Evolutionary conservation across 64 coral and sea anemone species (phyloP).

Genomic region (Dendrophyllia cribrosa): DNA sequence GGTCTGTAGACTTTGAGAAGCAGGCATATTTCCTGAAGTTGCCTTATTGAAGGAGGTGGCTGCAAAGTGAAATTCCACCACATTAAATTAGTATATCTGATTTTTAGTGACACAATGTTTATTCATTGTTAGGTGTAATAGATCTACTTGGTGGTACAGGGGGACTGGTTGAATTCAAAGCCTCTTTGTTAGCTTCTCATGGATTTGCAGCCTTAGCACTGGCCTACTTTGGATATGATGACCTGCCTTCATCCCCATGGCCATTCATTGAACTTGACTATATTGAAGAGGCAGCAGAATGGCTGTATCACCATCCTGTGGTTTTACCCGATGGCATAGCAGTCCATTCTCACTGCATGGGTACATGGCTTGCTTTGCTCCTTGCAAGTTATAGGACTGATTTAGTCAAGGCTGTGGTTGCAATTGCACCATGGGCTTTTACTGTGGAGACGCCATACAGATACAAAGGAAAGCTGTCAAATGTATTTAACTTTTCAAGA

Average conservation of each 20-base stretch:
- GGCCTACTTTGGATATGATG: slow-evolving; percentile 60
- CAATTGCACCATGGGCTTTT: slow-evolving; percentile 32
- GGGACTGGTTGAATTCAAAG: not conserved
- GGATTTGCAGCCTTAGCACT: not conserved
- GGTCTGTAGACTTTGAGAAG: no score
- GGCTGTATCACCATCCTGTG: not conserved
- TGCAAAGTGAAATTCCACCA: not conserved
- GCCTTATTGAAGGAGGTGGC: no score
- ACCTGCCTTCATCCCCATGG: slow-evolving; percentile 25
- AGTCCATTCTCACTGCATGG: no score
- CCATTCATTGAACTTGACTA: slow-evolving; percentile 48
- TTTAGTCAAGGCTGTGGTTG: slow-evolving; percentile 44
- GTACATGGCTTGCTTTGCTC: no score
- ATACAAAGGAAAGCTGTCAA: slow-evolving; percentile 19
- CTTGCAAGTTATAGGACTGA: slow-evolving; percentile 34
- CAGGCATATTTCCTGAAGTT: no score
- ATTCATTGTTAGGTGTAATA: slow-evolving; percentile 10
- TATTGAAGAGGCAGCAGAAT: slow-evolving; percentile 55
- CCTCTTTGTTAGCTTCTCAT: no score
- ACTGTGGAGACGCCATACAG: not conserved
- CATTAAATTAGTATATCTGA: not conserved
- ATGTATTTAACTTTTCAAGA: not conserved
- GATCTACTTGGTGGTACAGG: slow-evolving; percentile 46
- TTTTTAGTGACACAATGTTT: not conserved
- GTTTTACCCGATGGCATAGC: not conserved